A percentile compares a stretch with the other conserved stretches of the same genome.
Conservation (phyloP, 2,113 vertebrate species). For the Choloepus hoffmanni region DNA sequence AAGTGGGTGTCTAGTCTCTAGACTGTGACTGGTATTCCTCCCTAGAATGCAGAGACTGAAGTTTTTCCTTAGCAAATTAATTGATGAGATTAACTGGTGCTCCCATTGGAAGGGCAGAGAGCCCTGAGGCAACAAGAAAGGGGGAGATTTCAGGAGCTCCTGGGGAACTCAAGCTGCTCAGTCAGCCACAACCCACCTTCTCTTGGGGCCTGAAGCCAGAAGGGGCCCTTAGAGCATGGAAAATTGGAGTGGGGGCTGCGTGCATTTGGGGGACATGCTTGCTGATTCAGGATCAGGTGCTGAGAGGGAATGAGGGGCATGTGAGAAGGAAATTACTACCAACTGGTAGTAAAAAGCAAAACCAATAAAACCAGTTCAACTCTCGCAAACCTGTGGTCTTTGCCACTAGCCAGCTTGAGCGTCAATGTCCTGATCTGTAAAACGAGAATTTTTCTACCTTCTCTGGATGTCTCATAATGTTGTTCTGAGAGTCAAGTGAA, state of each 20-base stretch:
- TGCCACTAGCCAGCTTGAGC: neutral
- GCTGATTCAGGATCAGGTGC: neutral
- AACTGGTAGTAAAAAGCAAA: neutral
- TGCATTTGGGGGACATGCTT: neutral
- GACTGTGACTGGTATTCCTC: neutral
- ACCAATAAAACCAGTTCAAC: neutral
- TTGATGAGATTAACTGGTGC: slow-evolving; percentile 71
- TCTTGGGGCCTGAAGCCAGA: neutral
- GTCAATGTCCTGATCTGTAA: neutral
- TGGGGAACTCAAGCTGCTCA: neutral
- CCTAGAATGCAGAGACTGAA: neutral
- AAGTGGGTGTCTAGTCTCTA: neutral
- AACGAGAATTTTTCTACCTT: neutral
- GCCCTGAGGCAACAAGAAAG: neutral
- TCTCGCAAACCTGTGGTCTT: neutral
- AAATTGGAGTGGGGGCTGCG: neutral
- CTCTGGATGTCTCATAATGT: neutral
- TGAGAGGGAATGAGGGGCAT: neutral
- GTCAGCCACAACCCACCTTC: neutral
- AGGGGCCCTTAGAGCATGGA: neutral
- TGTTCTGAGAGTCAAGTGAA: neutral
- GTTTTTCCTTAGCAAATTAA: slow-evolving; percentile 57
- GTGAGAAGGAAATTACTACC: neutral
- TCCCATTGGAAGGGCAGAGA: slow-evolving; percentile 26
- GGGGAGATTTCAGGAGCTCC: neutral